phyloP scores from a whole-genome alignment of 2,888 invertebrate species.

The Adelognathus sp. region DNA sequence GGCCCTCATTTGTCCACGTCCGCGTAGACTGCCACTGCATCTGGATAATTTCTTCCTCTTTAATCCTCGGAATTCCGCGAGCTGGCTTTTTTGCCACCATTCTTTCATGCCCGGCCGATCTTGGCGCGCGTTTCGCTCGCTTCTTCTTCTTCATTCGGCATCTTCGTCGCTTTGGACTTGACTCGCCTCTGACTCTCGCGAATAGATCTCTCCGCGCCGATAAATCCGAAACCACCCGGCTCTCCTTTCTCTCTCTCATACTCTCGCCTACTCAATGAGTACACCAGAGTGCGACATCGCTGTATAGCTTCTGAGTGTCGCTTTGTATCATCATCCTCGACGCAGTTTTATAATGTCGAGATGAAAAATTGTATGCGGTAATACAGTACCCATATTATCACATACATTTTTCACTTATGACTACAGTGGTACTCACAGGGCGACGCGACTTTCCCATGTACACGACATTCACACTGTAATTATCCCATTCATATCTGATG shows the following conservation, averaged over 20 bases:
- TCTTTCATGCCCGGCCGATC: constrained; percentile 43
- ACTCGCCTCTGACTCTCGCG: background rate
- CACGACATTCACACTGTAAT: too few relatives aligned
- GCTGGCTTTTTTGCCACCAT: constrained; percentile 28
- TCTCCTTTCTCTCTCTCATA: too few relatives aligned
- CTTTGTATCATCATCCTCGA: background rate
- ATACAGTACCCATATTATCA: too few relatives aligned
- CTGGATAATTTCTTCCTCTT: constrained; percentile 73
- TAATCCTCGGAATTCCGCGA: constrained; percentile 62
- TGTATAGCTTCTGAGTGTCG: background rate
- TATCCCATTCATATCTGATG: too few relatives aligned
- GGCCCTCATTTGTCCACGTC: constrained; percentile 74
- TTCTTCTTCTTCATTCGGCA: constrained; percentile 1
- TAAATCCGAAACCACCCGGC: constrained; percentile 1
- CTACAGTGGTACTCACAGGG: too few relatives aligned
- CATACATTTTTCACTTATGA: too few relatives aligned
- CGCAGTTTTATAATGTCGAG: background rate
- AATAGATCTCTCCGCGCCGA: constrained; percentile 1
- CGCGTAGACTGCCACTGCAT: constrained; percentile 62
- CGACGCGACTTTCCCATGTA: too few relatives aligned
- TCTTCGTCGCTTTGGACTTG: background rate
- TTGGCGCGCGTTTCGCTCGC: constrained; percentile 11
- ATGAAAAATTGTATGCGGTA: background rate
- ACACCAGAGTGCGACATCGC: background rate
- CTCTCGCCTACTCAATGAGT: background rate